These are phyloP conservation scores for Aphis craccivora DNA, from an alignment of 1,140 invertebrate species.

Conservation along the genomic window DNA sequence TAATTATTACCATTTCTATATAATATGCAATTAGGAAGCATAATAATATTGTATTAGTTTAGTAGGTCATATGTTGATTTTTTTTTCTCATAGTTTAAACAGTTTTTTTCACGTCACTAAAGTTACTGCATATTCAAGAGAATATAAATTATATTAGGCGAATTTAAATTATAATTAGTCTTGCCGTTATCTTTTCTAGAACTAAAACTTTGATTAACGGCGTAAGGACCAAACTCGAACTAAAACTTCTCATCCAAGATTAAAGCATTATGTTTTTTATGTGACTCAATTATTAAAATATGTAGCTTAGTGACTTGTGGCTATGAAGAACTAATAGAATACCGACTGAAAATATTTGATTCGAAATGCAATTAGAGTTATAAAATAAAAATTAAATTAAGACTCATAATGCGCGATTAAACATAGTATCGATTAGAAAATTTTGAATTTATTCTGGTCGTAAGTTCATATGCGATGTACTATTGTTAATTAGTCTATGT, in stretches of 20 bases:
- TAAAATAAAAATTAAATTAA: background rate
- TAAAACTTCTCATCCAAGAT: slow-evolving; percentile 36
- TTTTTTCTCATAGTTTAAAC: background rate
- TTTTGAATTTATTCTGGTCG: background rate
- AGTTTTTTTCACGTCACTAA: background rate
- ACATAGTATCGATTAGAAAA: background rate
- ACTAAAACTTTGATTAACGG: slow-evolving; percentile 38
- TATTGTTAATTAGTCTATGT: background rate
- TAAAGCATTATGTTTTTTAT: slow-evolving; percentile 32
- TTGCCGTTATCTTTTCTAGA: slow-evolving; percentile 37
- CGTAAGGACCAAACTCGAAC: background rate
- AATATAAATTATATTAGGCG: slow-evolving; percentile 33
- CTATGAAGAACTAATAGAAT: background rate
- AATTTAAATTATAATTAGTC: slow-evolving; percentile 47
- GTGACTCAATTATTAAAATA: slow-evolving; percentile 9
- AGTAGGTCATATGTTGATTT: background rate
- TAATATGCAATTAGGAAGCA: background rate
- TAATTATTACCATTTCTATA: background rate
- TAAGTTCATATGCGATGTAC: background rate
- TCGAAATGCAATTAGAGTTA: background rate
- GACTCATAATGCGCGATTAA: background rate
- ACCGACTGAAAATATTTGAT: background rate
- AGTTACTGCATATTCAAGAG: background rate
- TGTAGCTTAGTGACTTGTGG: background rate
- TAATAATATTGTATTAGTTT: background rate